A percentile compares a stretch with the other conserved stretches of the same genome.
These are phyloP conservation scores for Perognathus longimembris DNA, from an alignment of 2,113 vertebrate species.

Conservation along the genomic window DNA sequence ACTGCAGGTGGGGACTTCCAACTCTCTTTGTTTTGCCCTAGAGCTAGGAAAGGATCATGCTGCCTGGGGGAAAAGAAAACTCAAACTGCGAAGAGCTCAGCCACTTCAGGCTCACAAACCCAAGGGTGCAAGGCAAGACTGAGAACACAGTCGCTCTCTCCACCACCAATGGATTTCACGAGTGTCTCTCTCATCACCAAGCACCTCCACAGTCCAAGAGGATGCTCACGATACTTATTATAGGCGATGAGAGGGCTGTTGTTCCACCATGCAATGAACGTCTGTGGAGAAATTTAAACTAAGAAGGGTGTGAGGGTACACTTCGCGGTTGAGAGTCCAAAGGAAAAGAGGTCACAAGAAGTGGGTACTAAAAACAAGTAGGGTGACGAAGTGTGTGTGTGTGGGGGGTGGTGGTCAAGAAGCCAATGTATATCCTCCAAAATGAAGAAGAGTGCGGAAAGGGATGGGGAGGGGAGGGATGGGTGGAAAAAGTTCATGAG, in stretches of 20 bases:
- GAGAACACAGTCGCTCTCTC: background rate
- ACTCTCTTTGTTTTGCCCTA: background rate
- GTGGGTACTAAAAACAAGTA: no score
- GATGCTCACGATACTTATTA: background rate
- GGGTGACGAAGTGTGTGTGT: no score
- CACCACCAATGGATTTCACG: background rate
- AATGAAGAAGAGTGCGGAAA: no score
- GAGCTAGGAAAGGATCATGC: background rate
- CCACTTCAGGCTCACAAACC: background rate
- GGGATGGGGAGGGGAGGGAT: no score
- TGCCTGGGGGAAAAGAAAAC: background rate
- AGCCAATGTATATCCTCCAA: no score
- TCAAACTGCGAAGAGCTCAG: background rate
- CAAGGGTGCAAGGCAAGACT: background rate
- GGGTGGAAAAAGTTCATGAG: no score
- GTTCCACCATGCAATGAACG: background rate
- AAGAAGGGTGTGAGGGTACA: background rate
- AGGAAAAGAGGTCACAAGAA: background rate
- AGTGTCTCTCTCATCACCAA: no score
- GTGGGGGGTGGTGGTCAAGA: no score
- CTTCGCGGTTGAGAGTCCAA: background rate
- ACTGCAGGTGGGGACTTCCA: background rate
- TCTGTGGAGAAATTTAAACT: background rate
- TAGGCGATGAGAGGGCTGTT: background rate
- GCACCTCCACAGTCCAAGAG: no score